Base-by-base conservation (phyloP, 1,140 invertebrate species). In the Cydia amplana region DNA sequence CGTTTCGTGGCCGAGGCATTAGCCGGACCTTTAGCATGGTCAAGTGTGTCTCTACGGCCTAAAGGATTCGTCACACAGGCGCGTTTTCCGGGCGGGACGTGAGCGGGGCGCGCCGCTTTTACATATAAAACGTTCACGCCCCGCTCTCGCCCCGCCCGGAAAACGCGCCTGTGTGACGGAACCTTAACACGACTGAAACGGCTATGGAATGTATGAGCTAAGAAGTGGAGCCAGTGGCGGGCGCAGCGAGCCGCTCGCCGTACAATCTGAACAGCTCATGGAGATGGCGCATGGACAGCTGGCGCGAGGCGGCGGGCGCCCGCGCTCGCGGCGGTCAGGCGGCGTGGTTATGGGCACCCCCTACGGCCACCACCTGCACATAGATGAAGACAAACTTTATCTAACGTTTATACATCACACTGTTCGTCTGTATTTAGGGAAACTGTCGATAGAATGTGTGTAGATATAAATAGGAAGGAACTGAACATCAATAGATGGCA, bases 341-440 rank as follows among this genome's bases (percentile, higher is more conserved):
- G 6, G 70, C 76, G 76, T 91, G 89, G 79, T 89, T 92, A 72
- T 92, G 89, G 1, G 60, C 60, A 0, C 87, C 89, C 4, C 77
- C 75, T 2, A 87, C 86, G 1, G 82, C 81, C 9, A 91, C 79
- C 6, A 92, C 79, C 73, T 60, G 55, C 18, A 23, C 55, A n/a
- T n/a, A 51, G 16, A 51, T 18, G n/a, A n/a, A n/a, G 55, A 23
- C 43, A 16, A 60, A 60, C 7, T 60, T 60, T 60, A 60, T 23
- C n/a, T 55, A 14, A 23, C 20, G n/a, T 60, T 9, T 60, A 23
- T 10, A 10, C 10, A 60, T n/a, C 7, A 23, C 18, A 60, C 9
- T 10, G 20, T 20, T 9, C n/a, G n/a, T n/a, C 51, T 9, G 43
- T 46, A 16, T 46, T 46, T 14, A 46, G 12, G 1, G 7, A 1